Conservation (phyloP, 2,113 vertebrate species). For the Spea bombifrons region DNA sequence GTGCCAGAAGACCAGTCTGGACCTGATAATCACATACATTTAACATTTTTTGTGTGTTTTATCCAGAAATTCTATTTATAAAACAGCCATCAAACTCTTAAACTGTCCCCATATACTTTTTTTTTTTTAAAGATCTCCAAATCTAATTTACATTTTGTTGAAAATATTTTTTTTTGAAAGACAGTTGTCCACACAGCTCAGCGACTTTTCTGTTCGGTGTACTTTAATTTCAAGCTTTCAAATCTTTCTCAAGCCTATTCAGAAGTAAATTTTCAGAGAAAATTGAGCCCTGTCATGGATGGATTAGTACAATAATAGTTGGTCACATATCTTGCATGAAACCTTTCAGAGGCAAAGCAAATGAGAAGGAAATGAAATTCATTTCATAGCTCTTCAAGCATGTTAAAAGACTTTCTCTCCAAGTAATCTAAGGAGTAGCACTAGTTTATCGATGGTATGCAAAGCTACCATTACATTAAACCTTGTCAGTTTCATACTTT, state of each 20-base stretch:
- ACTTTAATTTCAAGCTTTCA: conserved; percentile 83
- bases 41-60: background rate
- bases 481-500: conserved; percentile 76
- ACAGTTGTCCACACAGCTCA: conserved; percentile 71
- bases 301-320: conserved; percentile 97
- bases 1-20: too few relatives aligned
- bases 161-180: conserved; percentile 74
- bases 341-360: conserved; percentile 91
- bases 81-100: conserved; percentile 20
- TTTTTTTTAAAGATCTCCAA: conserved; percentile 52
- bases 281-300: conserved; percentile 99
- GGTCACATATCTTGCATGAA: conserved; percentile 95
- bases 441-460: conserved; percentile 79
- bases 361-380: conserved; percentile 95
- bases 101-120: conserved; percentile 24
- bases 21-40: too few relatives aligned
- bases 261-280: conserved; percentile 91
- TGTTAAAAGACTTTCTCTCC: conserved; percentile 83
- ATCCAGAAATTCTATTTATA: conserved; percentile 10
- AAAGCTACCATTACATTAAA: conserved; percentile 81
- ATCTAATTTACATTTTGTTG: conserved; percentile 74
- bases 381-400: conserved; percentile 99
- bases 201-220: conserved; percentile 73
- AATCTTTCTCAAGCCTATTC: conserved; percentile 78
- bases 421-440: conserved; percentile 81